These are phyloP conservation scores for Gryon sp. DNA, from an alignment of 1,140 invertebrate species.

Conservation along the genomic window DNA sequence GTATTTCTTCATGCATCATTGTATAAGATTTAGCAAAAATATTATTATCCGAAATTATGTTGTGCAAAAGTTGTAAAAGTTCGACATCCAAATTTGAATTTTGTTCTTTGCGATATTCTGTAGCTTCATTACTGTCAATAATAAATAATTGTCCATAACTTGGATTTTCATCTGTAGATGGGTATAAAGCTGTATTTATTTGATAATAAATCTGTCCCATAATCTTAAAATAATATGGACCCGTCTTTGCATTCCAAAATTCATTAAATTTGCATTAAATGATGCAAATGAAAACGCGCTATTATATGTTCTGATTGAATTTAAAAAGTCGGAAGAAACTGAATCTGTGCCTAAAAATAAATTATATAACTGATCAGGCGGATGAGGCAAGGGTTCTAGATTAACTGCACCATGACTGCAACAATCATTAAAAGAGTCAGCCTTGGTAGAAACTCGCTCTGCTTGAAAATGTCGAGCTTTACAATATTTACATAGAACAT, in stretches of 20 bases:
- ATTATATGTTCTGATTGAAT: conserved; percentile 24
- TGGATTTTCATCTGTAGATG: conserved; percentile 28
- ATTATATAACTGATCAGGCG: neutral
- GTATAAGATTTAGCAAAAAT: too few species aligned
- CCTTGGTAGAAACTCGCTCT: too few species aligned
- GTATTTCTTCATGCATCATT: conserved; percentile 34
- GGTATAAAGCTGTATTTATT: too few species aligned
- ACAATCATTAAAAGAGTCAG: conserved; percentile 28
- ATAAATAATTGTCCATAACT: conserved; percentile 39
- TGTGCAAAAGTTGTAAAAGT: conserved; percentile 11
- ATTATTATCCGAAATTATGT: conserved; percentile 15
- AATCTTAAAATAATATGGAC: too few species aligned
- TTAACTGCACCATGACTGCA: conserved; percentile 16
- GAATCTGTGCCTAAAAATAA: too few species aligned
- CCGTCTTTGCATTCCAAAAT: too few species aligned
- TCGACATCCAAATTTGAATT: conserved; percentile 14
- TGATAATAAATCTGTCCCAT: too few species aligned
- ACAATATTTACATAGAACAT: too few species aligned
- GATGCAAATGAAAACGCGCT: conserved; percentile 37
- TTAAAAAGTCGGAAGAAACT: too few species aligned
- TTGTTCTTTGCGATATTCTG: conserved; percentile 6
- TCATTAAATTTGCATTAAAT: too few species aligned
- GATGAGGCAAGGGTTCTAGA: conserved; percentile 9
- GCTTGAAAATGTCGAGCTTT: conserved; percentile 19
- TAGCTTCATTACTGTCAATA: conserved; percentile 36